Evolutionary conservation across 2,888 invertebrate genomes (phyloP), one percentile per base, ranked within the genome.

Genomic region (Cybosia mesomella): DNA sequence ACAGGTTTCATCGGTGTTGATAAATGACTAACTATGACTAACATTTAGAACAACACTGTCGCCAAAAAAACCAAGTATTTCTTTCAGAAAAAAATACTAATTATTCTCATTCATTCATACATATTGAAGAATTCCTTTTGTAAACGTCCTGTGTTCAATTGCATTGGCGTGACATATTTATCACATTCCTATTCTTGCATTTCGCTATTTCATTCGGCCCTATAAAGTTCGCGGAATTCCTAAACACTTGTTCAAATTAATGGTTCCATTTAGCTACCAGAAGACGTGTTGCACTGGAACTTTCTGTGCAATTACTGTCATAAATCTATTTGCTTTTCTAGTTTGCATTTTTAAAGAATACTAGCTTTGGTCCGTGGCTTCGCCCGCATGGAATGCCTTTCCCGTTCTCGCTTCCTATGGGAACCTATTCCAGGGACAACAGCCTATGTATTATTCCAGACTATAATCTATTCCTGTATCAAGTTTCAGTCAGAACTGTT

Each of bases 161-260:
- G 36, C n/a, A 9, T 36, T 58, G 36, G 34, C n/a, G 15, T 36
- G 15, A 59, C 21, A 13, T 58, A 58, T 58, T 22, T 80, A 74
- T 71, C 76, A 83, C 84, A 87, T 86, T 84, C 34, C 18, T 21
- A 24, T 59, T 59, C 8, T 49, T 49, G 49, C 67, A 67, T 59
- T n/a, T 66, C 18, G n/a, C 11, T 59, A 13, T 22, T 59, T 36
- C 62, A 62, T 61, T 57, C 49, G 22, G 24, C 49, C 78, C 77
- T 80, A 84, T 82, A 85, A 83, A 84, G 88, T 81, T 81, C 76
- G 80, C 75, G 78, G 87, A 86, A 90, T 89, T 88, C 82, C 84
- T 85, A 85, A 88, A 83, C 83, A 87, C 83, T 76, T 80, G 85
- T 87, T 87, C 83, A 89, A 87, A 87, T 87, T 87, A 89, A 88